Evolutionary conservation across 23 tunicate genomes (phyloP), one percentile per base, ranked within the genome.

Genomic region (Ciona savignyi): DNA sequence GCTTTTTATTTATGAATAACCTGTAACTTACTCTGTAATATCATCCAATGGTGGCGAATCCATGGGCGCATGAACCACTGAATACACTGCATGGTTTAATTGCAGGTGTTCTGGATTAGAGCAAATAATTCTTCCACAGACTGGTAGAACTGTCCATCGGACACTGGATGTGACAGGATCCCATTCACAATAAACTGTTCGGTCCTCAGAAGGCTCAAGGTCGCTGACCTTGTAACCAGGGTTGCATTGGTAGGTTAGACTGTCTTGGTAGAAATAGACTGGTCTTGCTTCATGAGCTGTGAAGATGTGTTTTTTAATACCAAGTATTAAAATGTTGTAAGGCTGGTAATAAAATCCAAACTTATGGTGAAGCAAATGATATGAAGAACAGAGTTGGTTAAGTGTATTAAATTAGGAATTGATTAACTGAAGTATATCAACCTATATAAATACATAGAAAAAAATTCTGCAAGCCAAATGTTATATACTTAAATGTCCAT

Each of bases 111-210:
- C 56, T 6, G 56, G 56, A 15, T 23, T 24, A 0, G 71, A 71
- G 69, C 88, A 83, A 1, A 74, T 78, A 25, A 75, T 72, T 2
- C 80, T 79, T 25, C 60, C 28, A 69, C 88, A 83, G 9, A 2
- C 20, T 27, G 88, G 88, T 35, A 69, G 25, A 21, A 76, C 19
- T 1, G 81, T 60, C 76, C 79, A 75, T 23, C 33, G 35, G 23
- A 83, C 88, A 56, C 61, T 60, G 35, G 75, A 76, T 1, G 63
- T 26, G 3, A 23, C 33, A 51, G 68, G 68, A 23, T 79, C 68
- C 81, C 81, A 83, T 25, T 27, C 81, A 34, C 88, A 83, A 6
- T 27, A 33, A 27, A 68, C 20, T 42, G 56, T 6, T 42, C 15
- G 56, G 15, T 42, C 56, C 9, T 9, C 15, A 15, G 15, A 15